Evolutionary conservation across 2,888 invertebrate species (phyloP), one percentile per base, ranked within the genome.

Genomic region (Aspidapion aeneum): DNA sequence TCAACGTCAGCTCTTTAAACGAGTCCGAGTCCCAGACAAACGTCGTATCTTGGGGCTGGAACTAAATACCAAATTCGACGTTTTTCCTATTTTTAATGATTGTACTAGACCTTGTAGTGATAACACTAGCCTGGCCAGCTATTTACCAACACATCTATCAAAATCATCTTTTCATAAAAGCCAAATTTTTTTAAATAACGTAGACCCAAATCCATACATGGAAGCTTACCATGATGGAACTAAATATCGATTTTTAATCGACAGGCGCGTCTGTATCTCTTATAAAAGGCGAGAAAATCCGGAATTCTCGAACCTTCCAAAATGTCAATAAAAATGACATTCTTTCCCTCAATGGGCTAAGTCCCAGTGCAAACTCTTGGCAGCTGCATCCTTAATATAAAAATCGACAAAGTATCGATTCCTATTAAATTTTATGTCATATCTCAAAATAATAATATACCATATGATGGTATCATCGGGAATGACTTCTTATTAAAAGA

Each of bases 401-500:
- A n/a, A n/a, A n/a, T n/a, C n/a, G n/a, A n/a, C n/a, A n/a, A n/a
- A n/a, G n/a, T 65, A 9, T n/a, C n/a, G n/a, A n/a, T n/a, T n/a
- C 18, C 21, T 18, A 48, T 57, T 17, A n/a, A n/a, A n/a, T n/a
- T n/a, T n/a, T n/a, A n/a, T n/a, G n/a, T n/a, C 1, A 56, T 68
- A 16, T 18, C 58, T 19, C n/a, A n/a, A n/a, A 2, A 52, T 17
- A 49, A 20, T 21, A 62, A 64, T 18, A 58, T 71, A 2, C 52
- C 65, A 16, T 67, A 65, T 55, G 70, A 69, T 58, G 66, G 69
- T 21, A 20, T 71, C 2, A 21, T 72, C 51, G 71, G 68, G 16
- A 66, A 71, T 50, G 70, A 72, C 58, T 66, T 63, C 55, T 50
- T 71, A n/a, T 51, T 58, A 22, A 18, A 16, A 9, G 12, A 66